These are phyloP conservation scores for Halocaridina rubra DNA, from an alignment of 2,888 invertebrate genomes.

Conservation along the genomic window DNA sequence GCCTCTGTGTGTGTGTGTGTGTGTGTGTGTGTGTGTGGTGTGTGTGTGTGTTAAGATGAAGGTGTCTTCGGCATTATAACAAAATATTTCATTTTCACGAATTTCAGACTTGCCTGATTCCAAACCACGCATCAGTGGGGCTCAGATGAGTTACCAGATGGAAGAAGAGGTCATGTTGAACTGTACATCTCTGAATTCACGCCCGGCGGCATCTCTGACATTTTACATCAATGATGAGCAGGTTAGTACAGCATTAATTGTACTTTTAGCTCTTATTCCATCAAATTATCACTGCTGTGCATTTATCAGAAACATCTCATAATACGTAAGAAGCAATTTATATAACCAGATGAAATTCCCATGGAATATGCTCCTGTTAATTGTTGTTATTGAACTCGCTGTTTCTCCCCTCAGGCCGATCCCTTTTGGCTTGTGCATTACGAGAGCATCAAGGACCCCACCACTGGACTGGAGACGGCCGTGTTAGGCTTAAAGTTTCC, in stretches of 20 bases:
- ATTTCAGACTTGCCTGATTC: slow-evolving; percentile 33
- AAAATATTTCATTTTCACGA: background rate
- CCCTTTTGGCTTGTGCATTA: background rate
- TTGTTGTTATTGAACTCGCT: no score
- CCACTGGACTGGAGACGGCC: slow-evolving; percentile 5
- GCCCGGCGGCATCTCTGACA: slow-evolving; percentile 31
- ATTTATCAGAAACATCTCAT: no score
- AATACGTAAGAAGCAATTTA: background rate
- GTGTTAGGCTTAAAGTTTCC: slow-evolving; percentile 11
- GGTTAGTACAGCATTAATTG: background rate
- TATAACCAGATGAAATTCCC: no score
- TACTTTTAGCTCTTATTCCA: no score
- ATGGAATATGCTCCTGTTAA: no score
- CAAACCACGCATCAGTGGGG: slow-evolving; percentile 33
- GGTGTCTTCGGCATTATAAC: no score
- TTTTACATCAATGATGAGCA: slow-evolving; percentile 12
- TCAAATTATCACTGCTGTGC: no score
- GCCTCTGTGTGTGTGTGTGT: no score
- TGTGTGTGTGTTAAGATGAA: no score
- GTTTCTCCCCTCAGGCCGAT: background rate
- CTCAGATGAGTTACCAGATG: slow-evolving; percentile 31
- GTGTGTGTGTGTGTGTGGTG: no score
- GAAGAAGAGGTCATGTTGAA: slow-evolving; percentile 39
- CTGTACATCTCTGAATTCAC: slow-evolving; percentile 30
- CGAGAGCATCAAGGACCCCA: background rate